phyloP scores from a whole-genome alignment of 2,797 vertebrate genomes.

The Rhabdophis nuchalis region DNA sequence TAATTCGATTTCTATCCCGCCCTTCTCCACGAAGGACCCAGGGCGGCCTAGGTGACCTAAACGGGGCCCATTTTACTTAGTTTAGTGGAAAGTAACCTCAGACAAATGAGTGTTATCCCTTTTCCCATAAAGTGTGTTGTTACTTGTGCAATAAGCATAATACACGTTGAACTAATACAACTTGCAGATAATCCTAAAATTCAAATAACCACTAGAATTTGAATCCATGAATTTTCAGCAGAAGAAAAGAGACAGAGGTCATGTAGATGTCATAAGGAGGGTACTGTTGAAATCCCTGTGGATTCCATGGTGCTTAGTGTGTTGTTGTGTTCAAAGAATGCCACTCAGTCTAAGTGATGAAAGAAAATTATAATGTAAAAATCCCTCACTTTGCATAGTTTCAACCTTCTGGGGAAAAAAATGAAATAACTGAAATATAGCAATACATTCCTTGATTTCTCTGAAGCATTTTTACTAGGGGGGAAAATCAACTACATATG shows the following conservation, averaged over 20 bases:
- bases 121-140: constrained; percentile 53
- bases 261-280: constrained; percentile 71
- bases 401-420: constrained; percentile 36
- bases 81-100: constrained; percentile 37
- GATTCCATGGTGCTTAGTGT: constrained; percentile 54
- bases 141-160: constrained; percentile 64
- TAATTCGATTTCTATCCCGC: too few relatives aligned
- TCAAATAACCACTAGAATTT: constrained; percentile 71
- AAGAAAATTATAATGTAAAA: constrained; percentile 55
- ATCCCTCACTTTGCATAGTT: constrained; percentile 46
- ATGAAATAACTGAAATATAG: constrained; percentile 32
- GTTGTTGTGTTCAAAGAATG: constrained; percentile 67
- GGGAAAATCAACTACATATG: constrained; percentile 1
- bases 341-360: constrained; percentile 55
- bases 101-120: constrained; percentile 46
- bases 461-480: constrained; percentile 20
- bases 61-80: constrained; percentile 1
- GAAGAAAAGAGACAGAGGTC: constrained; percentile 68
- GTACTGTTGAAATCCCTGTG: constrained; percentile 64
- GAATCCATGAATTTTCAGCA: constrained; percentile 68
- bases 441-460: constrained; percentile 39
- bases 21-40: too few relatives aligned
- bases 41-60: too few relatives aligned
- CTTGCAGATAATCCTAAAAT: constrained; percentile 69
- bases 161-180: constrained; percentile 60